Base-by-base conservation (phyloP, 2,797 vertebrate genomes). In the Eulemur coronatus region DNA sequence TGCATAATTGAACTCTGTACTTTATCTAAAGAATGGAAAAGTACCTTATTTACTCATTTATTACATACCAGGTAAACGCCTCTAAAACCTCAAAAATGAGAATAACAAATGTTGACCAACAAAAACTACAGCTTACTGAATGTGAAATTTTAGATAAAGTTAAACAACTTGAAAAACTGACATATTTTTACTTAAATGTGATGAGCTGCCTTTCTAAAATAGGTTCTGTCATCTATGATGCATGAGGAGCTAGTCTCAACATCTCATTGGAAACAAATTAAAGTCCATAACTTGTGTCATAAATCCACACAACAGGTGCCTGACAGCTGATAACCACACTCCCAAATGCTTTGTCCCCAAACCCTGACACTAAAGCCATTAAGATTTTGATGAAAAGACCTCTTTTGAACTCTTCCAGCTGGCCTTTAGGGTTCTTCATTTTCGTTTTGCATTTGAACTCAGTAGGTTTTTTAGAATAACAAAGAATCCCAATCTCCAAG, bases 401-500 rank as follows among this genome's bases (percentile, higher is more conserved):
- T 80, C 95, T 97, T 97, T 94, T 97, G 94, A 96, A 97, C 82
- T 92, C 86, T 94, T 95, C 97, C 98, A 97, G 96, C 96, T 97
- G 96, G 94, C 30, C 86, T 92, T 81, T 33, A 70, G 79, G n/a
- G 67, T 75, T 93, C 88, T 89, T 97, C 81, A 48, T 95, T 22
- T 96, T 82, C 93, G 4, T 93, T 91, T 97, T 95, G 82, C 89
- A 69, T 87, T 96, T 97, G 92, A 97, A 98, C 18, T 75, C 93
- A 96, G 94, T 93, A 96, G 93, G 78, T 85, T 79, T 92, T 96
- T 96, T 84, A 97, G 97, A 98, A 97, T 94, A 98, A 97, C 89
- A 95, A 97, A 98, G 96, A 98, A 90, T 15, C 48, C 72, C 91
- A 33, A 70, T 82, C 97, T 93, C 95, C 94, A 98, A 96, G 82